These are phyloP conservation scores for Leucania comma DNA, from an alignment of 2,888 invertebrate genomes.

Conservation along the genomic window DNA sequence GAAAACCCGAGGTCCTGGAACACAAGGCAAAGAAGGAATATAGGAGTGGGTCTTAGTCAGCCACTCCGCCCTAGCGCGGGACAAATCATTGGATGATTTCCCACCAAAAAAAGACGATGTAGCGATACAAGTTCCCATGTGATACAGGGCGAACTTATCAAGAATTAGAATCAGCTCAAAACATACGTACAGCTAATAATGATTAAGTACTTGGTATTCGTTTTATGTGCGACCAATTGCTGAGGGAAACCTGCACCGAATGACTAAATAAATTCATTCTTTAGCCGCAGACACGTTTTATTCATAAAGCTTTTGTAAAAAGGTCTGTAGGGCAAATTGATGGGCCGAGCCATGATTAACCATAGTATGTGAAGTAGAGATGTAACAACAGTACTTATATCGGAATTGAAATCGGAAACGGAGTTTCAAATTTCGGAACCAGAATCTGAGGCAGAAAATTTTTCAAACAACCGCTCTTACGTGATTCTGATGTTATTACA, in stretches of 20 bases:
- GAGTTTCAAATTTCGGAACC: too few species aligned
- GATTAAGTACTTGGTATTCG: slow-evolving; percentile 48
- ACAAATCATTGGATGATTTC: too few species aligned
- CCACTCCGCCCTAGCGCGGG: too few species aligned
- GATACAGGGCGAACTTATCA: slow-evolving; percentile 39
- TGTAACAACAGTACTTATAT: too few species aligned
- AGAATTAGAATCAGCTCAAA: slow-evolving; percentile 49
- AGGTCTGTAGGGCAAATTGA: slow-evolving; percentile 4
- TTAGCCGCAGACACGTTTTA: background rate
- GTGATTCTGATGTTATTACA: too few species aligned
- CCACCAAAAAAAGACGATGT: background rate
- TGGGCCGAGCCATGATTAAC: background rate
- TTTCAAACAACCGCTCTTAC: too few species aligned
- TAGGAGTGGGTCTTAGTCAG: too few species aligned
- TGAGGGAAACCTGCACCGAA: slow-evolving; percentile 42
- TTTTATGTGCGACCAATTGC: slow-evolving; percentile 45
- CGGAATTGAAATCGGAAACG: too few species aligned
- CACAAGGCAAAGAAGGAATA: too few species aligned
- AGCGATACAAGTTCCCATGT: slow-evolving; percentile 22
- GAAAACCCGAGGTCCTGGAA: too few species aligned
- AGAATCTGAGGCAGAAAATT: too few species aligned
- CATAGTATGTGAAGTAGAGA: background rate
- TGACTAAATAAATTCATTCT: slow-evolving; percentile 37
- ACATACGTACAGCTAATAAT: slow-evolving; percentile 43
- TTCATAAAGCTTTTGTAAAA: slow-evolving; percentile 9